Base-by-base conservation (phyloP, 2,797 vertebrate species). In the Macropus fuliginosus region DNA sequence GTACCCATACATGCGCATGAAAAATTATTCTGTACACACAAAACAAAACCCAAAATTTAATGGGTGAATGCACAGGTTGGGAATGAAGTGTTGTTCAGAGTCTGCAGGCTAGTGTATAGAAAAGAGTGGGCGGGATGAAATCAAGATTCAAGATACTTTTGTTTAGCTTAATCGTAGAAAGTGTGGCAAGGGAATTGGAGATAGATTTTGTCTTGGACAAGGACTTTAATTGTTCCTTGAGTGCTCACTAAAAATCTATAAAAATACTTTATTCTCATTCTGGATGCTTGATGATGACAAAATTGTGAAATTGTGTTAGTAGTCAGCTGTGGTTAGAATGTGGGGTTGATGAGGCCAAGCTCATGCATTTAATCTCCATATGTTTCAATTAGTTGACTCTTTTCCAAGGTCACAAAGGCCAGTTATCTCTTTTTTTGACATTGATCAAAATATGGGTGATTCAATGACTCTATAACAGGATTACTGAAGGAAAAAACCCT, bases 261-360 rank as follows among this genome's bases (percentile, higher is more conserved):
- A 56, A 90, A 50, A 56, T 92, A 5, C 91, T 95, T 96, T 91
- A 3, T 91, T 92, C 56, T 94, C 93, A 74, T n/a, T 92, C 14
- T 54, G 52, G 34, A 54, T 28, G 89, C 10, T 54, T 95, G 40
- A 54, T 24, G 74, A 9, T 24, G 40, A 21, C 2, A 5, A 81
- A 81, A 81, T 46, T 46, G 8, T 81, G n/a, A 81, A 81, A 81
- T 46, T 46, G 8, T 81, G n/a, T 27, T 46, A 81, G 8, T 21
- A 40, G 4, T 95, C 62, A 90, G 29, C 52, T 94, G 50, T 91
- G n/a, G 74, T 94, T 18, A 16, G 89, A 95, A 5, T 89, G 34
- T 92, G 54, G 46, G 40, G 74, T n/a, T 94, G 29, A 52, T 92
- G 54, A 87, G 8, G 2, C 1, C 24, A 6, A 93, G 28, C 24